A percentile compares a stretch with the other conserved stretches of the same genome.
Evolutionary conservation across 2,113 vertebrate genomes (phyloP).

Genomic region (Tachysurus vachellii): DNA sequence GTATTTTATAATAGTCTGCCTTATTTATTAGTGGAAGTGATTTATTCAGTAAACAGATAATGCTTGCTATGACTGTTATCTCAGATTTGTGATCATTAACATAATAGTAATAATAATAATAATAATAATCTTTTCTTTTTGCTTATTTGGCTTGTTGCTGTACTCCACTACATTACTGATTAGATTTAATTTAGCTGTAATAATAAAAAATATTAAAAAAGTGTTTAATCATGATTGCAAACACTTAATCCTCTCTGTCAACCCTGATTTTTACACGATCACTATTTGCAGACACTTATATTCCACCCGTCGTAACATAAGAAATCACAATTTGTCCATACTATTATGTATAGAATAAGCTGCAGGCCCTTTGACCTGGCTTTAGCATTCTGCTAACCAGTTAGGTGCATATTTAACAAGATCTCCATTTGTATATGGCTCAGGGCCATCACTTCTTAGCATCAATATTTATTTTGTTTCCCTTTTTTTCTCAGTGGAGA

Average conservation of each 20-base stretch:
- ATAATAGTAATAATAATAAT: no score
- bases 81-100: no score
- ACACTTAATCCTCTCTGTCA: background rate
- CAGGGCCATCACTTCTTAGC: no score
- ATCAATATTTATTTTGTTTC: background rate
- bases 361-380: background rate
- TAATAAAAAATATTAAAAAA: background rate
- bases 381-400: background rate
- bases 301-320: background rate
- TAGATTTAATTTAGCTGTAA: background rate
- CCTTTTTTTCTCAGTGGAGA: conserved; percentile 79
- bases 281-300: background rate
- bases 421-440: background rate
- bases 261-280: background rate
- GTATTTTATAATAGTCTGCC: background rate
- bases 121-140: no score
- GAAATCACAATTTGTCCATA: background rate
- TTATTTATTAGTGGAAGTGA: background rate
- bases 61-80: no score
- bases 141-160: no score
- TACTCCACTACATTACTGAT: no score
- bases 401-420: background rate
- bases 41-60: no score
- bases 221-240: background rate
- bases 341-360: background rate